Evolutionary conservation across 2,888 invertebrate species (phyloP), one percentile per base, ranked within the genome.

Genomic region (Pammene aurita): DNA sequence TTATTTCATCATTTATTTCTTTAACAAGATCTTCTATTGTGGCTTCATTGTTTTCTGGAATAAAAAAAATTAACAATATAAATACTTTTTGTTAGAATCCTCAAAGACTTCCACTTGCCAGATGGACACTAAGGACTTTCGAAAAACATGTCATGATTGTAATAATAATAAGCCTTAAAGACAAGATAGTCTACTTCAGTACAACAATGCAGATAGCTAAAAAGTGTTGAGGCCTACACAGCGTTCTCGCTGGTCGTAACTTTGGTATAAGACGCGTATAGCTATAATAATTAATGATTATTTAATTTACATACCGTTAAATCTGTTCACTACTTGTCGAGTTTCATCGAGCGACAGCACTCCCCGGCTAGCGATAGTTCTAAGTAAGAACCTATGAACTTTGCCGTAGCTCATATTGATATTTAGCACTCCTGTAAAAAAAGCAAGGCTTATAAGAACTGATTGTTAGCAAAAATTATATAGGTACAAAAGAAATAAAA

Each of bases 331-430:
- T 63, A 80, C 69, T 72, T 77, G 72, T 60, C 83, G 74, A 10
- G 83, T 78, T 72, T 90, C 86, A n/a, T 71, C 50, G 7, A 87
- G 42, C 6, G 85, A 72, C 60, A 92, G 70, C n/a, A 88, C 89
- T 38, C 92, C 91, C 35, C 83, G 84, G 72, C 87, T 86, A 9
- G 88, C 87, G 9, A 91, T 73, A 11, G 88, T 83, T 71, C 90
- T 79, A 9, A 92, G 74, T 56, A 92, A 75, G 74, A 82, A 88
- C 71, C 87, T 81, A 71, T 91, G 90, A 10, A 81, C 65, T 18
- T 74, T 76, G 34, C 82, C 82, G 77, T 90, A 90, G 57, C 69
- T 67, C 90, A 89, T 89, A 57, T 48, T 89, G 57, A 54, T 80
- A 42, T 14, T 26, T 35, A 35, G 16, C 18, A 26, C 13, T 44